A percentile compares a stretch with the other conserved stretches of the same genome.
Evolutionary conservation across 2,888 invertebrate species (phyloP).

Genomic region (Polyploca ridens): DNA sequence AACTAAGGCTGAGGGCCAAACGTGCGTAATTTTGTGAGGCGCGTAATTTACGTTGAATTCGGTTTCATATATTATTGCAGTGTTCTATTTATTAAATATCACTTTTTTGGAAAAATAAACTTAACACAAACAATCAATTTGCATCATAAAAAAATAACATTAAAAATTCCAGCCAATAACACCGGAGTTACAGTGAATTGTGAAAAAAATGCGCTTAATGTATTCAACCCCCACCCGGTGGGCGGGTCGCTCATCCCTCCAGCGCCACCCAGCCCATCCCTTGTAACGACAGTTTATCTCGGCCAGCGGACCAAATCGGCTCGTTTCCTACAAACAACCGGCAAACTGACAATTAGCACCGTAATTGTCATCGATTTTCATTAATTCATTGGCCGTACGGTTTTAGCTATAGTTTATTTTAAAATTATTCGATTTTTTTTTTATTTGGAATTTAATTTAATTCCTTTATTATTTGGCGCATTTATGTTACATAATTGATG

Average conservation of each 20-base stretch:
- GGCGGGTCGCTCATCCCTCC: slow-evolving; percentile 37
- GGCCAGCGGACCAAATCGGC: slow-evolving; percentile 61
- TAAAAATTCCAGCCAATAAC: slow-evolving; percentile 9
- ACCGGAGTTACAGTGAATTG: slow-evolving; percentile 10
- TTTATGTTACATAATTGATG: neutral
- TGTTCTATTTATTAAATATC: too few species aligned
- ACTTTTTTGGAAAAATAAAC: neutral
- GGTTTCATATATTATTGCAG: too few species aligned
- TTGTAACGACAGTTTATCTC: slow-evolving; percentile 66
- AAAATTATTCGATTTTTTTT: neutral
- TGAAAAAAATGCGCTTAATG: slow-evolving; percentile 20
- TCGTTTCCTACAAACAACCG: slow-evolving; percentile 61
- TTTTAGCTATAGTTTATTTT: slow-evolving; percentile 1
- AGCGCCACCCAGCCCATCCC: slow-evolving; percentile 45
- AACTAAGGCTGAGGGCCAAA: too few species aligned
- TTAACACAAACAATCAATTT: neutral
- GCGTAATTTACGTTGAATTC: too few species aligned
- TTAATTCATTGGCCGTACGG: slow-evolving; percentile 4
- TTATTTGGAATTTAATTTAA: neutral
- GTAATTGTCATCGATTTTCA: slow-evolving; percentile 42
- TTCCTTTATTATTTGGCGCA: neutral
- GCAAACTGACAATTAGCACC: slow-evolving; percentile 56
- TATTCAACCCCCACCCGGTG: slow-evolving; percentile 34
- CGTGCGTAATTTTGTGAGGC: too few species aligned
- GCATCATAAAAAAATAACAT: neutral